Evolutionary conservation across 1,140 invertebrate genomes (phyloP).

Genomic region (Zophobas atratus): DNA sequence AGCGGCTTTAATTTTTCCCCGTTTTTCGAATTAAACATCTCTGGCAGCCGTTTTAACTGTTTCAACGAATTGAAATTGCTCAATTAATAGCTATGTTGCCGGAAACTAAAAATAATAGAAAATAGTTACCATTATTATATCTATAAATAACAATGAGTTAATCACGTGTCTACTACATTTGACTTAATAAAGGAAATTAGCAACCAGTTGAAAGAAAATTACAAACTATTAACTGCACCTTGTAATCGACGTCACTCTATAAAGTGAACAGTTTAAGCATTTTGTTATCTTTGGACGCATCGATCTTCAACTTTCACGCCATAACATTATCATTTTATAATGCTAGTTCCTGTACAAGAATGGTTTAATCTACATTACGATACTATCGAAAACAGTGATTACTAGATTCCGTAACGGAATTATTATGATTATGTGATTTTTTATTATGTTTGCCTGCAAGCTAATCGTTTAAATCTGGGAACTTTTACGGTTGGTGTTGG

Average conservation of each 20-base stretch:
- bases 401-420: too few species aligned
- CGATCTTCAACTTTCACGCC: constrained; percentile 5
- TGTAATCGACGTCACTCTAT: not conserved
- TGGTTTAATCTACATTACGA: not conserved
- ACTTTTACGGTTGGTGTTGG: not conserved
- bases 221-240: not conserved
- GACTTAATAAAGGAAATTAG: constrained; percentile 3
- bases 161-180: constrained; percentile 25
- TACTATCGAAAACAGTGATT: not conserved
- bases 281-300: constrained; percentile 13
- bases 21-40: constrained; percentile 20
- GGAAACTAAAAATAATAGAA: constrained; percentile 42
- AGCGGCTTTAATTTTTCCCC: constrained; percentile 6
- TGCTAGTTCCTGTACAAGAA: not conserved
- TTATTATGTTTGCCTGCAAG: too few species aligned
- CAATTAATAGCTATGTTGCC: constrained; percentile 23
- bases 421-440: too few species aligned
- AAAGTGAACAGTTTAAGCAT: constrained; percentile 11
- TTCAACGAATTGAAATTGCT: constrained; percentile 25
- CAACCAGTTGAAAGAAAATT: not conserved
- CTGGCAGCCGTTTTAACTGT: not conserved
- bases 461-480: too few species aligned
- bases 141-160: constrained; percentile 49
- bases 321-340: constrained; percentile 11
- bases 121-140: constrained; percentile 45